Base-by-base conservation (phyloP, 2,888 invertebrate genomes). In the Papilio demoleus region DNA sequence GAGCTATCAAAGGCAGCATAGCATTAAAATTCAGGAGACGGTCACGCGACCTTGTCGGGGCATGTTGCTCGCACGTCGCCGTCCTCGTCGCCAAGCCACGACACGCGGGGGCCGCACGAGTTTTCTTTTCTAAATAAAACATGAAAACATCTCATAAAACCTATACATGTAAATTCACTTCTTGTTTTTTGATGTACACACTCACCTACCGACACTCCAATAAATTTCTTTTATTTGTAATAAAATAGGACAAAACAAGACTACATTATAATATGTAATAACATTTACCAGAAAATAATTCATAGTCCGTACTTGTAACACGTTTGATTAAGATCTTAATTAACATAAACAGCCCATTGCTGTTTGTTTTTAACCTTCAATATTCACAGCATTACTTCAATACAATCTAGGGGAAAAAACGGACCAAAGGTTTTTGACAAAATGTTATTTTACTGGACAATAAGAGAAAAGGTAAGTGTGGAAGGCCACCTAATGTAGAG, bases 1-100 rank as follows among this genome's bases (percentile, higher is more conserved):
- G 82, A 87, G 88, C 86, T 88, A 86, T 87, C 87, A 87, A 88
- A 88, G 88, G 86, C 83, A 84, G 82, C 78, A 82, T 85, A 79
- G 78, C 85, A 89, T 90, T 89, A 88, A 90, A 87, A 91, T 91
- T 89, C 87, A 87, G 82, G 82, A 84, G 85, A 84, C 85, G 85
- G 84, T 81, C 84, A 83, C 77, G 80, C 82, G 84, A 86, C 86
- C 87, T 89, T 87, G 87, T 86, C 78, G 80, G 79, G 81, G 77
- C 80, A 58, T 72, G 73, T 73, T 14, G 50, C 50, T 24, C 27
- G 14, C 50, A 50, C 50, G 50, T 24, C 14, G 50, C 50, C 27
- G 50, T 14, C 27, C 14, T 27, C 27, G 50, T 1, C 50, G 27
- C 8, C 6, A 31, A 14, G 6, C 53, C 14, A 12, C 47, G 47